Percentiles rank a stretch among this genome's conserved stretches.
phyloP scores from a whole-genome alignment of 2,888 invertebrate genomes.

The Habrosyne pyritoides region DNA sequence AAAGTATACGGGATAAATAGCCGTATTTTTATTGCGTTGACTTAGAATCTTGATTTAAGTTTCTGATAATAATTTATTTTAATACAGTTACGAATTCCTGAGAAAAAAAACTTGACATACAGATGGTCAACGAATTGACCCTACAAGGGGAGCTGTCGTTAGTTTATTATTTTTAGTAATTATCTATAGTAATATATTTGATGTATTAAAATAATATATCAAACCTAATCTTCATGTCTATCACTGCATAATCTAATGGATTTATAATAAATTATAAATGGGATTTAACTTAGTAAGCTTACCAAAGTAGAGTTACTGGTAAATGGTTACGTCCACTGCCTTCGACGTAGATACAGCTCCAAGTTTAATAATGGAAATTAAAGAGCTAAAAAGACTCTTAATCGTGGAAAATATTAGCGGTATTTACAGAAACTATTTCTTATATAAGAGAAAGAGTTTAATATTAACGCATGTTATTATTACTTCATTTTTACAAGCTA shows the following conservation, averaged over 20 bases:
- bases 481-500: not conserved
- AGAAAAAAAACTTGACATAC: too few relatives aligned
- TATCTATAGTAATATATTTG: too few relatives aligned
- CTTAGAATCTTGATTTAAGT: too few relatives aligned
- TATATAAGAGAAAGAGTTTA: not conserved
- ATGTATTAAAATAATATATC: not conserved
- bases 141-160: too few relatives aligned
- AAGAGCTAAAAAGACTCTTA: not conserved
- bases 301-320: too few relatives aligned
- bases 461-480: not conserved
- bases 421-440: conserved; percentile 1
- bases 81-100: too few relatives aligned
- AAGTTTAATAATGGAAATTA: not conserved
- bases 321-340: not conserved
- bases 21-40: too few relatives aligned
- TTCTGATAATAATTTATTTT: too few relatives aligned
- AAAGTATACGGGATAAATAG: too few relatives aligned
- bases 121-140: too few relatives aligned
- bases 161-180: too few relatives aligned
- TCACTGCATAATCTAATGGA: too few relatives aligned
- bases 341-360: not conserved
- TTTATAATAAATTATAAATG: not conserved
- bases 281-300: not conserved
- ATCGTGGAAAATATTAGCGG: not conserved
- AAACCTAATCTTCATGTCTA: not conserved